phyloP scores from a whole-genome alignment of 2,888 invertebrate genomes.

The Apoderus coryli region DNA sequence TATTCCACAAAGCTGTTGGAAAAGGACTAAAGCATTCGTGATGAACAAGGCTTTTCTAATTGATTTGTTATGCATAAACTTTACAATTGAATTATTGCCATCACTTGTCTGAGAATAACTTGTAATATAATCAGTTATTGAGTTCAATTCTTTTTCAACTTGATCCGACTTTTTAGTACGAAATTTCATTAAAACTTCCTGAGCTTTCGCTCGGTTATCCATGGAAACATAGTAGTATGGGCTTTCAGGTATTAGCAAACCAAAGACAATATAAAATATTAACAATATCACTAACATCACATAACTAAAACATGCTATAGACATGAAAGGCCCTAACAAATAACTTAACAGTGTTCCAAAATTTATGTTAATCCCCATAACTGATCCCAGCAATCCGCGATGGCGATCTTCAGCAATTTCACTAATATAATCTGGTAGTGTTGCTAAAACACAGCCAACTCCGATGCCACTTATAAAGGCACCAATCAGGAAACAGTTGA shows the following conservation, averaged over 20 bases:
- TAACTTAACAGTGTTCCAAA: conserved; percentile 53
- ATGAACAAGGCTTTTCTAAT: conserved; percentile 27
- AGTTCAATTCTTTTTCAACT: conserved; percentile 17
- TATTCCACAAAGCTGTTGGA: conserved; percentile 41
- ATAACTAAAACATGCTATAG: conserved; percentile 13
- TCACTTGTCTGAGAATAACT: conserved; percentile 7
- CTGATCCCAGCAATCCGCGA: conserved; percentile 53
- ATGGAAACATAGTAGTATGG: conserved; percentile 16
- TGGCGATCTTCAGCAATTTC: conserved; percentile 68
- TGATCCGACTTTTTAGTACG: conserved; percentile 9
- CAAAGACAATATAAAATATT: conserved; percentile 13
- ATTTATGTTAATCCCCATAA: conserved; percentile 27
- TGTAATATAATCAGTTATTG: conserved; percentile 14
- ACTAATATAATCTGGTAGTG: conserved; percentile 70
- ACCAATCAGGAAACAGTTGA: conserved; percentile 34
- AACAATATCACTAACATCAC: conserved; percentile 12
- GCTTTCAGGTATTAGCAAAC: conserved; percentile 16
- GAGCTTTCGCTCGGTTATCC: conserved; percentile 40
- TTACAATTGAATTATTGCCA: conserved; percentile 7
- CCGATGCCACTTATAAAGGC: conserved; percentile 46
- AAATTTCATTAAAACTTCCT: conserved; percentile 47
- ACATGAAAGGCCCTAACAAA: conserved; percentile 42
- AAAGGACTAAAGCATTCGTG: conserved; percentile 25
- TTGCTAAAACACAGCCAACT: conserved; percentile 51
- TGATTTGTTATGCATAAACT: conserved; percentile 11